Evolutionary conservation across 2,888 invertebrate genomes (phyloP).

Genomic region (Drosophila fungiperda): DNA sequence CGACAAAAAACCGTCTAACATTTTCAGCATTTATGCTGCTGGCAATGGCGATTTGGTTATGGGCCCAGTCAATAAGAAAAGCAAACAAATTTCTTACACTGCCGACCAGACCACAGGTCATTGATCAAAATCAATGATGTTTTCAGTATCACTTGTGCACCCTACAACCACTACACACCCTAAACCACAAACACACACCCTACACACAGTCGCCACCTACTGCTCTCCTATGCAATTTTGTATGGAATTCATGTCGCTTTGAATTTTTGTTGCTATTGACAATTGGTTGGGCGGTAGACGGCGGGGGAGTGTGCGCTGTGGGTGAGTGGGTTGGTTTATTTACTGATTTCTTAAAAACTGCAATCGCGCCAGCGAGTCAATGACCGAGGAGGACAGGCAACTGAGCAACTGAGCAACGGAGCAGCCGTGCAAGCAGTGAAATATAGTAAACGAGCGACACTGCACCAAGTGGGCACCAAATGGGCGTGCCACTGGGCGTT

Average conservation of each 20-base stretch:
- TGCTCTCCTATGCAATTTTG: conserved; percentile 21
- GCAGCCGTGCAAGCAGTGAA: conserved; percentile 16
- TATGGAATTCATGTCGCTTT: conserved; percentile 57
- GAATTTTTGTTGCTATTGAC: conserved; percentile 74
- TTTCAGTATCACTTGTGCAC: conserved; percentile 25
- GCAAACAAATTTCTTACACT: conserved; percentile 2
- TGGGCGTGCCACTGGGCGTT: conserved; percentile 55
- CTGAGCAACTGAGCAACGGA: conserved; percentile 18
- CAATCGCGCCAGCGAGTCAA: conserved; percentile 65
- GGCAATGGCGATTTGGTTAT: conserved; percentile 30
- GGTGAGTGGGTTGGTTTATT: conserved; percentile 4
- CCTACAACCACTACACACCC: neutral
- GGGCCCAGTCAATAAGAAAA: conserved; percentile 16
- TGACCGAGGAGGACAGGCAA: conserved; percentile 57
- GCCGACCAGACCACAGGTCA: conserved; percentile 51
- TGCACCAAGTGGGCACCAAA: conserved; percentile 49
- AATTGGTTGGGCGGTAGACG: conserved; percentile 45
- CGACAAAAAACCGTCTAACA: conserved; percentile 18
- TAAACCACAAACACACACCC: neutral
- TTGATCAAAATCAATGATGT: conserved; percentile 72
- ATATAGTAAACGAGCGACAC: conserved; percentile 39
- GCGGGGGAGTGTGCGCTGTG: conserved; percentile 6
- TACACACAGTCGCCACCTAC: neutral
- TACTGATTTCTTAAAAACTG: conserved; percentile 64
- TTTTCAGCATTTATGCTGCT: conserved; percentile 10